Percentiles rank a stretch among this genome's conserved stretches.
phyloP scores from a whole-genome alignment of 2,113 vertebrate species.

The Spermophilus dauricus region DNA sequence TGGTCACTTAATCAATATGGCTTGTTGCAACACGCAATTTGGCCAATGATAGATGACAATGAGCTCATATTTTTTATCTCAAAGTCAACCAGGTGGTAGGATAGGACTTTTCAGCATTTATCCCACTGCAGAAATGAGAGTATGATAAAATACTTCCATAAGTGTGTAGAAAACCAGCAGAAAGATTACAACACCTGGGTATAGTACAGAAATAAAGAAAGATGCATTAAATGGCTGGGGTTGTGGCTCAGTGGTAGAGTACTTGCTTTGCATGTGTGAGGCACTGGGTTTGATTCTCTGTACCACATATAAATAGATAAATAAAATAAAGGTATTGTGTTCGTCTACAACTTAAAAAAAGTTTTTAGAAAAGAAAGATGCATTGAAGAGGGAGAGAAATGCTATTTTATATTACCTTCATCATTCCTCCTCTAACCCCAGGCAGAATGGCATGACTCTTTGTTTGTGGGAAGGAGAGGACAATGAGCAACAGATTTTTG shows the following conservation, averaged over 20 bases:
- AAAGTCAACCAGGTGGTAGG: neutral
- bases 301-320: too few species aligned
- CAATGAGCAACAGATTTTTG: neutral
- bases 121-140: neutral
- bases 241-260: too few species aligned
- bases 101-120: neutral
- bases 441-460: neutral
- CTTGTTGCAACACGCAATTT: neutral
- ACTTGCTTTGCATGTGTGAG: too few species aligned
- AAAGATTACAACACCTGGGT: neutral
- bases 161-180: neutral
- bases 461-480: neutral
- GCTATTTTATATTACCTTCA: neutral
- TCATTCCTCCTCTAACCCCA: neutral
- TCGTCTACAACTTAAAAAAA: too few species aligned
- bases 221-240: neutral
- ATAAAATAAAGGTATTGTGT: too few species aligned
- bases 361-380: neutral
- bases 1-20: neutral
- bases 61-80: neutral
- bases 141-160: neutral
- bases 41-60: neutral
- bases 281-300: too few species aligned
- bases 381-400: neutral
- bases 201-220: neutral